A percentile compares a stretch with the other conserved stretches of the same genome.
phyloP scores from a whole-genome alignment of 2,888 invertebrate genomes.

The Amphipyra berbera region DNA sequence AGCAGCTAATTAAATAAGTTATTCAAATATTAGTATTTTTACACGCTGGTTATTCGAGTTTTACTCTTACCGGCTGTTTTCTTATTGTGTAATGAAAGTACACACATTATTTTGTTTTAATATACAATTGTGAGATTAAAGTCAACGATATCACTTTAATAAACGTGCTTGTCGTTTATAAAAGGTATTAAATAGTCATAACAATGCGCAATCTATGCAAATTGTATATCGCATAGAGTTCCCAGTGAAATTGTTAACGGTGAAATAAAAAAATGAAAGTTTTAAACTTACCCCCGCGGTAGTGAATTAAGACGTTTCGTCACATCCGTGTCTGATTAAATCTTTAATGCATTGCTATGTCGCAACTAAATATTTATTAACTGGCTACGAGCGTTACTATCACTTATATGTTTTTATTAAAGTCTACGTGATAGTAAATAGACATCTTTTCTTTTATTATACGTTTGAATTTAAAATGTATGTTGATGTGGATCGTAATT shows the following conservation, averaged over 20 bases:
- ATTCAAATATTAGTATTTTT: constrained; percentile 42
- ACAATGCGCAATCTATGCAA: constrained; percentile 63
- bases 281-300: constrained; percentile 51
- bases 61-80: constrained; percentile 32
- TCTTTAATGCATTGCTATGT: constrained; percentile 51
- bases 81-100: constrained; percentile 53
- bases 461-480: constrained; percentile 19
- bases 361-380: constrained; percentile 46
- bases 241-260: constrained; percentile 44
- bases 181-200: constrained; percentile 64
- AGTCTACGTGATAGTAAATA: constrained; percentile 27
- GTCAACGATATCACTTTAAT: constrained; percentile 58
- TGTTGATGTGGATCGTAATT: constrained; percentile 22
- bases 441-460: constrained; percentile 25
- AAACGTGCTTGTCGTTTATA: constrained; percentile 57
- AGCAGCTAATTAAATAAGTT: constrained; percentile 52
- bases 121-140: constrained; percentile 60
- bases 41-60: constrained; percentile 20
- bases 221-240: constrained; percentile 57
- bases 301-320: constrained; percentile 57
- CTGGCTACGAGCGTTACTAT: constrained; percentile 35
- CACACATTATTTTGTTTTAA: constrained; percentile 50
- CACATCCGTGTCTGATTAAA: constrained; percentile 58
- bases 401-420: constrained; percentile 40
- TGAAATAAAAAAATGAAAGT: constrained; percentile 63